Conservation (phyloP, 2,888 invertebrate species). For the Aphidoletes aphidimyza region DNA sequence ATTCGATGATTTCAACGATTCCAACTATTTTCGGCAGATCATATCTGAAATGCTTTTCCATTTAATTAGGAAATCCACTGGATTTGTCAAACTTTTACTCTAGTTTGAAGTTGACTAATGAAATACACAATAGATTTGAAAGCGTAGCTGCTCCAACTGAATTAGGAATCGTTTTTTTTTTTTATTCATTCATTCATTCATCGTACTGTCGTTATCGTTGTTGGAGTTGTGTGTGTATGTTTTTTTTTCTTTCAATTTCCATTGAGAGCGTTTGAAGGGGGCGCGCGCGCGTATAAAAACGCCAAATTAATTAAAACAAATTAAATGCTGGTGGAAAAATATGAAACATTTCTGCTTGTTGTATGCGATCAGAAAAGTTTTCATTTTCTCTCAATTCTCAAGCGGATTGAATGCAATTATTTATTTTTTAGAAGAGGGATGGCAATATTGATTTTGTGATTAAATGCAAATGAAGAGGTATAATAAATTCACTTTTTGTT, state of each 20-base stretch:
- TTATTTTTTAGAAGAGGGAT: too few relatives aligned
- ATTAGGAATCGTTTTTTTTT: neutral
- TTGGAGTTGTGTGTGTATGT: too few relatives aligned
- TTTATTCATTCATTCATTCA: too few relatives aligned
- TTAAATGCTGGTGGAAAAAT: neutral
- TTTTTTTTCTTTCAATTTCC: neutral
- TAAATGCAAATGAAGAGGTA: neutral
- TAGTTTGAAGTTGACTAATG: neutral
- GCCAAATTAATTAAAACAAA: conserved; percentile 16
- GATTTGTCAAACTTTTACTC: conserved; percentile 6
- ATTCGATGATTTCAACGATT: conserved; percentile 16
- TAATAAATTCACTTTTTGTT: neutral
- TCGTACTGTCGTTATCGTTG: too few relatives aligned
- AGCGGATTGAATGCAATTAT: neutral
- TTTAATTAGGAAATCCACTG: conserved; percentile 27
- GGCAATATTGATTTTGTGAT: conserved; percentile 2
- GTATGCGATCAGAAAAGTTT: neutral
- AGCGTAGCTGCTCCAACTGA: too few relatives aligned
- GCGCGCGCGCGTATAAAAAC: neutral
- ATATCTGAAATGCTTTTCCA: conserved; percentile 24
- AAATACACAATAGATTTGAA: conserved; percentile 13
- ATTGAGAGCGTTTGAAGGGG: neutral
- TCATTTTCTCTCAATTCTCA: neutral
- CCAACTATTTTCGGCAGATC: neutral
- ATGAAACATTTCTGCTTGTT: neutral